Evolutionary conservation across 2,113 vertebrate species (phyloP).

Genomic region (Echinops telfairi): DNA sequence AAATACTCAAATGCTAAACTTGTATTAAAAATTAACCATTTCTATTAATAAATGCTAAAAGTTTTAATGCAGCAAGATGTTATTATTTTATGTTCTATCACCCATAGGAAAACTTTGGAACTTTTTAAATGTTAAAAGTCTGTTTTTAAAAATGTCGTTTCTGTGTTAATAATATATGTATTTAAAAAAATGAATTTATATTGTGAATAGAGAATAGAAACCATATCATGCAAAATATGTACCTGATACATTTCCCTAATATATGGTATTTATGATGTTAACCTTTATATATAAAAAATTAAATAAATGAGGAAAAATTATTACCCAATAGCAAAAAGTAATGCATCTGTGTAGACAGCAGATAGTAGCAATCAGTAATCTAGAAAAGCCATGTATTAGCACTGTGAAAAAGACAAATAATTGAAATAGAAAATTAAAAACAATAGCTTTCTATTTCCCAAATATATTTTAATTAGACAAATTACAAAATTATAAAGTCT

Average conservation of each 20-base stretch:
- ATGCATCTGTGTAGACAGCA: conserved; percentile 27
- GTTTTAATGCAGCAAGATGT: neutral
- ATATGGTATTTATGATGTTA: neutral
- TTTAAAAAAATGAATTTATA: neutral
- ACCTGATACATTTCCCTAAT: neutral
- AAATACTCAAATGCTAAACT: too few species aligned
- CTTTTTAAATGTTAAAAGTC: neutral
- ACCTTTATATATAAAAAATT: neutral
- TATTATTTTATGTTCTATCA: neutral
- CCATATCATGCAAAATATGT: neutral
- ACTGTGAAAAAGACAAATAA: conserved; percentile 77
- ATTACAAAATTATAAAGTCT: conserved; percentile 86
- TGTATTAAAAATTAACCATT: neutral
- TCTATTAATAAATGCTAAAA: neutral
- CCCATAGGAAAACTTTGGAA: neutral
- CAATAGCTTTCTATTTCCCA: conserved; percentile 87
- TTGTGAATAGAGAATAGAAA: neutral
- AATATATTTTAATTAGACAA: conserved; percentile 86
- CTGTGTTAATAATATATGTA: neutral
- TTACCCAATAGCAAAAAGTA: conserved; percentile 46
- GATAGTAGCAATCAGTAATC: conserved; percentile 60
- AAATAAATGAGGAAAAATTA: conserved; percentile 50
- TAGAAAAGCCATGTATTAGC: conserved; percentile 67
- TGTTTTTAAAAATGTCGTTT: neutral
- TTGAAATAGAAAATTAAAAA: conserved; percentile 82